Evolutionary conservation across 2,113 vertebrate species (phyloP), one percentile per base, ranked within the genome.

Genomic region (Callospermophilus lateralis): DNA sequence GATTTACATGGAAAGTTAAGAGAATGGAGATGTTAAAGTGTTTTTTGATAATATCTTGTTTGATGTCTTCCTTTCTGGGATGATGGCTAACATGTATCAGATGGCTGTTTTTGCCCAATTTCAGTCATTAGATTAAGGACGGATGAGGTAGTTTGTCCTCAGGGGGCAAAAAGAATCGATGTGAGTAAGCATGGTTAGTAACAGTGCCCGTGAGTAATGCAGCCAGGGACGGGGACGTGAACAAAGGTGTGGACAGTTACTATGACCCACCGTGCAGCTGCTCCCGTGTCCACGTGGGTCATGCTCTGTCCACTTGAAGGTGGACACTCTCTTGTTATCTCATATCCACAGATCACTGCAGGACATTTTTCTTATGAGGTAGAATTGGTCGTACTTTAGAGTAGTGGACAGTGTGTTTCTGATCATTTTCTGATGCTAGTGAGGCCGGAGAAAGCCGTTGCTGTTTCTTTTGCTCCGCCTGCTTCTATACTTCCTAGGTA

Each of bases 151-250:
- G 98, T 98, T 97, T 32, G 92, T 98, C 97, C 97, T 96, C 78
- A 1, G 96, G 96, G 95, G 97, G 96, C 90, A 93, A 91, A 98
- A 97, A 76, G 53, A 98, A 98, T 98, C 98, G 39, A 96, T 98
- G 97, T 97, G 96, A 97, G 95, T 96, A 95, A 95, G 94, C 96
- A 89, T 98, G 98, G 98, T 98, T 98, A 98, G 97, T 95, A 95
- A 96, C 97, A 90, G 97, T 97, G 87, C 83, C 94, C 80, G 34
- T 70, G 94, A 79, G 72, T 96, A 85, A 95, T 95, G 97, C 89
- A n/a, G 45, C 28, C 95, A 88, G 74, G 89, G 96, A 88, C 34
- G 42, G 96, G 93, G 93, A 68, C 37, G 19, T 37, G 86, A 96
- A 95, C 96, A 34, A 72, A 91, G 87, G 48, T 8, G 48, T 42